Evolutionary conservation across 2,888 invertebrate genomes (phyloP).

Genomic region (Escarpia spicata): DNA sequence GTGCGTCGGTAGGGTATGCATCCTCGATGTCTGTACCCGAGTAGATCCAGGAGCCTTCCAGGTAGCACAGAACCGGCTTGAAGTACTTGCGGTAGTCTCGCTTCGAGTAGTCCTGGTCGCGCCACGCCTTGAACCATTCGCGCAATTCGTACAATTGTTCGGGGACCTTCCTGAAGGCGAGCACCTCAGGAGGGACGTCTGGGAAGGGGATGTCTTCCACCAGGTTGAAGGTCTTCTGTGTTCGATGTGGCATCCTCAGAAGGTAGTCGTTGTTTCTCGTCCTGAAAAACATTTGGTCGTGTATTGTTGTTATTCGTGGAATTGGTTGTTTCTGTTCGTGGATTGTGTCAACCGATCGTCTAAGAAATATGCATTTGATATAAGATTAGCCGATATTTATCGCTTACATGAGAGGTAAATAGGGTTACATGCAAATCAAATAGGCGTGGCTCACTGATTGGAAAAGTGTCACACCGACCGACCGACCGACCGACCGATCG

Average conservation of each 20-base stretch:
- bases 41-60: constrained; percentile 57
- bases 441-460: background rate
- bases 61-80: constrained; percentile 53
- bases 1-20: constrained; percentile 54
- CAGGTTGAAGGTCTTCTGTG: constrained; percentile 19
- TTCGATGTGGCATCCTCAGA: constrained; percentile 27
- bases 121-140: constrained; percentile 55
- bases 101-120: constrained; percentile 43
- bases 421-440: background rate
- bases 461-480: background rate
- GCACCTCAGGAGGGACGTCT: constrained; percentile 48
- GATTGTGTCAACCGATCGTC: too few species aligned
- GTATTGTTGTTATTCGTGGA: background rate
- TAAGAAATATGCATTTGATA: background rate
- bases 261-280: constrained; percentile 40
- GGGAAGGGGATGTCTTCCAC: constrained; percentile 27
- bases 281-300: constrained; percentile 22
- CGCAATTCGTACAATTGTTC: constrained; percentile 51
- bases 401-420: background rate
- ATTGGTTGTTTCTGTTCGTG: background rate
- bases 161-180: constrained; percentile 39
- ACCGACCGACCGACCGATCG: background rate
- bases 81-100: constrained; percentile 54
- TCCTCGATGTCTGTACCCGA: constrained; percentile 44
- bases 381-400: background rate